Conservation (phyloP, 2,113 vertebrate species). For the Calidris pygmaea region DNA sequence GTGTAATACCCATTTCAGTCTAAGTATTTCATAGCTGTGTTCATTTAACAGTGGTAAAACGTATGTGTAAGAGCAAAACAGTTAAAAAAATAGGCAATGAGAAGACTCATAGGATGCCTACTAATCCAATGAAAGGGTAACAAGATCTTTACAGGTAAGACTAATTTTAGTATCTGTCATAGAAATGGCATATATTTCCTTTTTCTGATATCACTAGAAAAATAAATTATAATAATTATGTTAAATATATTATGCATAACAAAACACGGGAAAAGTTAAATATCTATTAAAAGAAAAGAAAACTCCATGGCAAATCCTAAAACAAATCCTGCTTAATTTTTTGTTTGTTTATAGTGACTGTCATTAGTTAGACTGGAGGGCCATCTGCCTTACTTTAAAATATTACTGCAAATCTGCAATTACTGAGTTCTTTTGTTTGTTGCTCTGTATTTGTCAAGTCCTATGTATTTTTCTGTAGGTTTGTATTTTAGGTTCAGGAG, state of each 20-base stretch:
- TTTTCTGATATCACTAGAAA: not conserved
- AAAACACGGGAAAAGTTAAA: not conserved
- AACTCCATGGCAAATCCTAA: not conserved
- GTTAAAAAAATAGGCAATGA: not conserved
- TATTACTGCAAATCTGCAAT: not conserved
- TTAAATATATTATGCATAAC: not conserved
- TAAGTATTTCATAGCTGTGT: not conserved
- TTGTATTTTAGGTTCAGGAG: not conserved
- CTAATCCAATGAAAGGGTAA: not conserved
- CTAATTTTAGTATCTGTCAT: not conserved
- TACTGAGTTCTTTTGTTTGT: not conserved
- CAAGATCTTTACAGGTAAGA: not conserved
- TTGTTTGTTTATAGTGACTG: not conserved
- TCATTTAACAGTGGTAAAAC: not conserved
- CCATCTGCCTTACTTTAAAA: not conserved
- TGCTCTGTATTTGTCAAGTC: not conserved
- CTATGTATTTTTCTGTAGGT: not conserved
- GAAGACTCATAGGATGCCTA: not conserved
- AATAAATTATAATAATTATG: not conserved
- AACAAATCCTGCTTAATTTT: not conserved
- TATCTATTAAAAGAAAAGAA: not conserved
- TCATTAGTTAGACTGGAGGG: not conserved
- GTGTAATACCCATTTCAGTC: not conserved
- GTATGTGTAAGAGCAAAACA: not conserved
- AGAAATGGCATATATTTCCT: not conserved